Base-by-base conservation (phyloP, 2,113 vertebrate species). In the Paraplagusia blochii region DNA sequence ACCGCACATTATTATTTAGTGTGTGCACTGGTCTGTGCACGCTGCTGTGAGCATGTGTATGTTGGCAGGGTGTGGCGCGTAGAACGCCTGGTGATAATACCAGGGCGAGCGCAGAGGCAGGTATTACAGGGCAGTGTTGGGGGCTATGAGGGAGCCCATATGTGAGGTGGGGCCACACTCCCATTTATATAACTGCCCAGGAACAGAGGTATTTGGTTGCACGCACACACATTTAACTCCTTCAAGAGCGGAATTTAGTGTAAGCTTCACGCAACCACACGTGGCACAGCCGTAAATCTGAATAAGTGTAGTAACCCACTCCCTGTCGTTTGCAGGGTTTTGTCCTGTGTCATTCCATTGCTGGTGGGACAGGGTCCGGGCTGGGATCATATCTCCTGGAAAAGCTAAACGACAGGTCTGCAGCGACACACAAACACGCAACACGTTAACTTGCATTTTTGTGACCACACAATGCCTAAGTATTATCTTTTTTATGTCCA, bases 291-390 rank as follows among this genome's bases (percentile, higher is more conserved):
- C 63, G 65, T 19, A 65, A 46, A 53, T 55, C 46, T 51, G 15
- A 44, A 33, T 47, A 29, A 2, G 38, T 13, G 11, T 39, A 74
- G 69, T 67, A 59, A 68, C 56, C 15, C 39, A 53, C 9, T 40
- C 13, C 13, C 11, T 39, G 9, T 59, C 69, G 50, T 72, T 57
- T 72, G 56, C 45, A 99, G 97, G 97, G 97, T 1, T 99, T 99
- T 54, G 96, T 98, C 58, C 90, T 99, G 50, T 99, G 97, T 80
- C 97, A 99, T 75, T 99, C 97, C 56, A 99, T 99, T 0, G 96
- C 96, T 4, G 96, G 97, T 18, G 97, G 97, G 8, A 99, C 97
- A 0, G 97, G 97, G 42, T 99, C 97, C 0, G 97, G 97, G 19
- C 85, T 98, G 70, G 96, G 97, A 46, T 98, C 96, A 0, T 99